Evolutionary conservation across 2,888 invertebrate genomes (phyloP).

Genomic region (Galerucella calmariensis): DNA sequence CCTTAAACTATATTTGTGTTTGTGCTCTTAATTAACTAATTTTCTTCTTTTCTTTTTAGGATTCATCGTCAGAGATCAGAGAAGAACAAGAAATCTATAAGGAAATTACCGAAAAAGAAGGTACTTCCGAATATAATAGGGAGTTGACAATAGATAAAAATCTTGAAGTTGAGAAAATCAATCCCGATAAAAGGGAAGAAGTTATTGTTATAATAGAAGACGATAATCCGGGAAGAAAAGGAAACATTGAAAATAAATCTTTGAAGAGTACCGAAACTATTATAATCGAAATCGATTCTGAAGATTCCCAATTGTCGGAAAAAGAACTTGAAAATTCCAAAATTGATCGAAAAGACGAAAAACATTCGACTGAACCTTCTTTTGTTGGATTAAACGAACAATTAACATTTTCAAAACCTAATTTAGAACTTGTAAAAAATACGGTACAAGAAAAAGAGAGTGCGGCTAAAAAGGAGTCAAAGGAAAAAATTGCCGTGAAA

Average conservation of each 20-base stretch:
- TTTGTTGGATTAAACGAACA: neutral
- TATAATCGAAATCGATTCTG: slow-evolving; percentile 27
- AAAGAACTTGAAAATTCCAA: neutral
- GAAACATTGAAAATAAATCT: slow-evolving; percentile 12
- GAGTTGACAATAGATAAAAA: slow-evolving; percentile 21
- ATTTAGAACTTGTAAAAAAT: neutral
- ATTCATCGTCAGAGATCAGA: slow-evolving; percentile 37
- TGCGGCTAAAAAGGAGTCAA: neutral
- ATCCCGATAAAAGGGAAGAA: slow-evolving; percentile 22
- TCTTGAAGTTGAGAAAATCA: slow-evolving; percentile 26
- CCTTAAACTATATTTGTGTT: slow-evolving; percentile 54
- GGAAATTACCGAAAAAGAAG: too few species aligned
- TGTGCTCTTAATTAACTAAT: slow-evolving; percentile 55
- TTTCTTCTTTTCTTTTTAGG: slow-evolving; percentile 50
- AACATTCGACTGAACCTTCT: neutral
- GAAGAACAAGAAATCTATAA: neutral
- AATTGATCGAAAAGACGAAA: neutral
- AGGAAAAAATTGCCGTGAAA: slow-evolving; percentile 5
- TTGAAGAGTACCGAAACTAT: neutral
- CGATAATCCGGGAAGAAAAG: slow-evolving; percentile 26
- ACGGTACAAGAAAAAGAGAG: neutral
- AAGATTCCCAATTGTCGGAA: slow-evolving; percentile 16
- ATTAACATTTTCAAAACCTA: neutral
- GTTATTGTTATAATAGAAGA: slow-evolving; percentile 44
- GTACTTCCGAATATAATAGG: slow-evolving; percentile 16